These are phyloP conservation scores for Notamacropus eugenii DNA, from an alignment of 2,797 vertebrate genomes.

Conservation along the genomic window DNA sequence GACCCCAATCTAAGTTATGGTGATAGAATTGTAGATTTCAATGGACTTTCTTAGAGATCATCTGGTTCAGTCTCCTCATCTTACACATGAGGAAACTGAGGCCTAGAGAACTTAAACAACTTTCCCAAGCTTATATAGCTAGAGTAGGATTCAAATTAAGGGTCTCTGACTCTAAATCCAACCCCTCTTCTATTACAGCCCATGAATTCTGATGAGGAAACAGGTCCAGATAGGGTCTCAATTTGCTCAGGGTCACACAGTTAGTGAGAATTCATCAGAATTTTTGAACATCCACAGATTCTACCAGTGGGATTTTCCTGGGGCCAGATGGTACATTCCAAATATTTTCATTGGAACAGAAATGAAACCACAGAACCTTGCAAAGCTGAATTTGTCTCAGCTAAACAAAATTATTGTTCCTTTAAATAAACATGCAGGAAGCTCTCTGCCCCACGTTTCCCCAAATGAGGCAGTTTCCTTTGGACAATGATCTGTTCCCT, in stretches of 20 bases:
- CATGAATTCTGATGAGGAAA: rapidly evolving
- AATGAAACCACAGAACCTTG: neutral
- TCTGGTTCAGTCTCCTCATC: neutral
- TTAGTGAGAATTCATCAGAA: neutral
- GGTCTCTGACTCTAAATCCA: neutral
- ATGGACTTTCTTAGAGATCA: neutral
- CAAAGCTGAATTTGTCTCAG: neutral
- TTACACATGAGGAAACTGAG: neutral
- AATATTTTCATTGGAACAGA: neutral
- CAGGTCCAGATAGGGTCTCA: neutral
- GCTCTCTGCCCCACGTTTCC: conserved; percentile 39
- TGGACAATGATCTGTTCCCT: conserved; percentile 17
- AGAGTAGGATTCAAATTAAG: neutral
- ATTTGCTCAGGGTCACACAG: neutral
- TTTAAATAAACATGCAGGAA: neutral
- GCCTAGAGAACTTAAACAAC: neutral
- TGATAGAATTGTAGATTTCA: neutral
- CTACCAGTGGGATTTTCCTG: rapidly evolving
- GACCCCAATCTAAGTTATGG: neutral
- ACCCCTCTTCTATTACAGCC: neutral
- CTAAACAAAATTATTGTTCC: neutral
- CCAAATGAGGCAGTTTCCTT: conserved; percentile 57
- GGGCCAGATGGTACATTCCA: neutral
- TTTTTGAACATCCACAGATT: too few relatives aligned
- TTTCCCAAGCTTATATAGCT: neutral